Base-by-base conservation (phyloP, 2,888 invertebrate species). In the Parnassius glacialis region DNA sequence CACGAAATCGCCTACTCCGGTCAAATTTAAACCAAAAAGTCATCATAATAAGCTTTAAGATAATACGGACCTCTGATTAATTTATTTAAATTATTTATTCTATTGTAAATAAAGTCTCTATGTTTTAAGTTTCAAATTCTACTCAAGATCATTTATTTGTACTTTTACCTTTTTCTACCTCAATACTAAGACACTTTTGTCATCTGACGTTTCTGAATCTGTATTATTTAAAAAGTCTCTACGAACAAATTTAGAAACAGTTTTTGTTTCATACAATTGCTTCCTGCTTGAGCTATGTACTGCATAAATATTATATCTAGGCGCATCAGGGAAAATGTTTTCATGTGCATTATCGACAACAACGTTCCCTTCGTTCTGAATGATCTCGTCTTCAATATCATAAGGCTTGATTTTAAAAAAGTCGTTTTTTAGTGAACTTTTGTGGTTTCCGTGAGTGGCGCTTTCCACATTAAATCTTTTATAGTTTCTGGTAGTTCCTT, bases 1-100 rank as follows among this genome's bases (percentile, higher is more conserved):
- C 92, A 93, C 72, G 92, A 93, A 74, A 84, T 93, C 74, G 94
- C 94, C n/a, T 94, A 94, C 84, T 89, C 90, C 59, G 93, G 82
- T 65, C 92, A 92, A 79, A 83, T 88, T 58, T 89, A 82, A 84
- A 67, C 67, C 68, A 67, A 72, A 72, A 76, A 67, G 11, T 47
- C 16, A 41, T 47, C 16, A 41, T 47, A 64, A 54, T 62, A 75
- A 80, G 75, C 77, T 77, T 75, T 78, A 81, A 76, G 74, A 76
- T 75, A 70, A 69, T 75, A 87, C 79, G 85, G 88, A 90, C 87
- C 87, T 82, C 84, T 81, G 80, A 84, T 72, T 88, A 86, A 89
- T 83, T 89, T 81, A 80, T 81, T 83, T 87, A 85, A 87, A 82
- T 85, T 85, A 87, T 87, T 88, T 84, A 84, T 84, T 84, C 70